Conservation (phyloP, 2,888 invertebrate species). For the Eristalis pertinax region DNA sequence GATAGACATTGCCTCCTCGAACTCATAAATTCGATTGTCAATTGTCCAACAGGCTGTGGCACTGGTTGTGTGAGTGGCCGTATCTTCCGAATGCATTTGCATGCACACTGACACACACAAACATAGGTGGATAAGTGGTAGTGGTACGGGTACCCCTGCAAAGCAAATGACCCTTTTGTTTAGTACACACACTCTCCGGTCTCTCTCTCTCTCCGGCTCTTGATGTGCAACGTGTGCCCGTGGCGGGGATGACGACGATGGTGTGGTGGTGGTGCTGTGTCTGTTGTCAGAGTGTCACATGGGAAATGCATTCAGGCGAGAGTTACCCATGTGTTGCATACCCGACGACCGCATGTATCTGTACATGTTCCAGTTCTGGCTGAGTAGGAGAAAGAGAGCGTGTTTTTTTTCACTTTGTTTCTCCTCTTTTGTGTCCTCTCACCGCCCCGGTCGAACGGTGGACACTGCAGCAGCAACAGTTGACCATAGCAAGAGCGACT, state of each 20-base stretch:
- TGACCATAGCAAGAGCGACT: not conserved
- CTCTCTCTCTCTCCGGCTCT: not conserved
- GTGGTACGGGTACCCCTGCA: slow-evolving; percentile 20
- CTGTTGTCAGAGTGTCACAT: slow-evolving; percentile 19
- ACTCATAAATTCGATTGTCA: slow-evolving; percentile 70
- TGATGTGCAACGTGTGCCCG: not conserved
- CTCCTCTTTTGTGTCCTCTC: not conserved
- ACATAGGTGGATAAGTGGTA: not conserved
- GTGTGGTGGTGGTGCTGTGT: not conserved
- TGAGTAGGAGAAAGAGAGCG: slow-evolving; percentile 31
- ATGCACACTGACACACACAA: slow-evolving; percentile 3
- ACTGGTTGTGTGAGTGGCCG: slow-evolving; percentile 8
- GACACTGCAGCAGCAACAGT: slow-evolving; percentile 42
- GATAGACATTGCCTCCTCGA: slow-evolving; percentile 25
- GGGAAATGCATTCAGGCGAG: slow-evolving; percentile 40
- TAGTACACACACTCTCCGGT: slow-evolving; percentile 13
- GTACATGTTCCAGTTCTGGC: slow-evolving; percentile 37
- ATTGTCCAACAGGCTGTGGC: slow-evolving; percentile 58
- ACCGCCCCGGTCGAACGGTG: not conserved
- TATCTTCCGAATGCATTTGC: slow-evolving; percentile 50
- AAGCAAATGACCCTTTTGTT: slow-evolving; percentile 70
- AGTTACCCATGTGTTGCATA: slow-evolving; percentile 43
- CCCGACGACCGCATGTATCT: slow-evolving; percentile 36
- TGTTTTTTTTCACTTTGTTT: not conserved
- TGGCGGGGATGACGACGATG: not conserved